Evolutionary conservation across 2,888 invertebrate genomes (phyloP), one percentile per base, ranked within the genome.

Genomic region (Cosmia trapezina): DNA sequence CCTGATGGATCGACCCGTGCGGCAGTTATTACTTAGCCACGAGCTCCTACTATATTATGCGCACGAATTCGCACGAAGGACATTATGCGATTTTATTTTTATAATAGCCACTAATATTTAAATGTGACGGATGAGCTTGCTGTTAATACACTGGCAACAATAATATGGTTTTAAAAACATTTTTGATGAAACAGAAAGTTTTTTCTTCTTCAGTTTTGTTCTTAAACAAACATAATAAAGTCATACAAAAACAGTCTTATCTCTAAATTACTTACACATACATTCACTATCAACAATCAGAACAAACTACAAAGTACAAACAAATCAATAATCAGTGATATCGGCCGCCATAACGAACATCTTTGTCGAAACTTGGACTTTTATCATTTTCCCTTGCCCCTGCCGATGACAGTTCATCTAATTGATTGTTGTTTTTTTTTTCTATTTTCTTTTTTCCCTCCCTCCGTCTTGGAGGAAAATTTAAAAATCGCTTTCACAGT

Each of bases 351-450:
- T 77, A 82, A 78, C 82, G 79, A 83, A 86, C 72, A 69, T 84
- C 78, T 81, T 85, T 83, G 77, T 75, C 71, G 70, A 81, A 88
- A 89, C 87, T 89, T 91, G 88, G 88, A 89, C 87, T 86, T 88
- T 89, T 89, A 89, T 88, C 88, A 88, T 89, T 89, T 85, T 89
- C 90, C 88, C 89, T 86, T 85, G 86, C 86, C 76, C 71, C 94
- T 95, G 95, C 86, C 84, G 83, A 78, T 94, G 96, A 95, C 96
- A 96, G 95, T 90, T 94, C 91, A 84, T 86, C 91, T 95, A 95
- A 95, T 96, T 95, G 95, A 93, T 94, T 93, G 92, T 93, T 28
- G n/a, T 28, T 94, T 94, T 93, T 93, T 91, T 90, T 89, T 82
- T 84, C 72, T 77, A 79, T 88, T 89, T 87, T 78, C 57, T 72